These are phyloP conservation scores for Anser brachyrhynchus DNA, from an alignment of 2,113 vertebrate species.

Conservation along the genomic window DNA sequence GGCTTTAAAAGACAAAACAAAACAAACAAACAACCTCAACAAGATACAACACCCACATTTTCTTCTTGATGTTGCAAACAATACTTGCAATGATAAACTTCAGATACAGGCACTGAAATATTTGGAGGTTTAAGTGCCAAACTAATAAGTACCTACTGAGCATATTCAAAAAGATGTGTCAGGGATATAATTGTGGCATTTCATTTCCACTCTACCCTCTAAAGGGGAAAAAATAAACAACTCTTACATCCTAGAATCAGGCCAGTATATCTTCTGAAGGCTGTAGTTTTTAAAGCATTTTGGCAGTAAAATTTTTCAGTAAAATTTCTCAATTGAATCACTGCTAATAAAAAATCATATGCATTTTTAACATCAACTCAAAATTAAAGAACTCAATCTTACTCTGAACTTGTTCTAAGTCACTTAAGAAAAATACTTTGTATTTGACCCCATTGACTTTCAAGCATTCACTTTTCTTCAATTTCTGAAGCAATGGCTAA, in stretches of 20 bases:
- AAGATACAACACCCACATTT: not conserved
- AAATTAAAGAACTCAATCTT: not conserved
- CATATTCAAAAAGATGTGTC: not conserved
- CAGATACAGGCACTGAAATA: not conserved
- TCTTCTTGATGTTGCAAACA: not conserved
- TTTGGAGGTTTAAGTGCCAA: not conserved
- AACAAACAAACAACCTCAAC: not conserved
- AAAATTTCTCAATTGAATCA: not conserved
- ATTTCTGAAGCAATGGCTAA: not conserved
- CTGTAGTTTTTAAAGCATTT: not conserved
- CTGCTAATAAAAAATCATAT: not conserved
- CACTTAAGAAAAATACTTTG: not conserved
- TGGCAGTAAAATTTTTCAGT: not conserved
- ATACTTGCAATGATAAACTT: not conserved
- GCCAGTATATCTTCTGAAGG: not conserved
- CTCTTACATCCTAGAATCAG: not conserved
- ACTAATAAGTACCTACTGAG: not conserved
- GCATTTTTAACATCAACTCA: not conserved
- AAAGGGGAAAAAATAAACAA: not conserved
- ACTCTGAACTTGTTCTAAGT: not conserved
- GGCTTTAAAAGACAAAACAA: not conserved
- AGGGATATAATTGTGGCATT: not conserved
- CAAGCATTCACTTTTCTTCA: not conserved
- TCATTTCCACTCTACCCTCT: not conserved
- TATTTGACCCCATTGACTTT: not conserved